phyloP scores from a whole-genome alignment of 2,113 vertebrate genomes.

The Desmodus rotundus region DNA sequence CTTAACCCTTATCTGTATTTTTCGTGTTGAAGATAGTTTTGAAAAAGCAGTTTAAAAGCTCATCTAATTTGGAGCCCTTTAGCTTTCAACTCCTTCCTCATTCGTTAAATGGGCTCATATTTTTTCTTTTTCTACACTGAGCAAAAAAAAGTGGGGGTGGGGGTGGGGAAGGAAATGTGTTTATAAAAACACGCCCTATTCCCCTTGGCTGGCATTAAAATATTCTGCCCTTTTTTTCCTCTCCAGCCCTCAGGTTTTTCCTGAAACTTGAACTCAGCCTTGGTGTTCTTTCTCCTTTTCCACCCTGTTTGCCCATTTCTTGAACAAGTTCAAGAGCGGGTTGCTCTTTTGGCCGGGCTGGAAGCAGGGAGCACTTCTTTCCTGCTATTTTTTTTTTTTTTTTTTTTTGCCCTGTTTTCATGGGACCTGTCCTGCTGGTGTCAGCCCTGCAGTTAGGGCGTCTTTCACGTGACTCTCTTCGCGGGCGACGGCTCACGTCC shows the following conservation, averaged over 20 bases:
- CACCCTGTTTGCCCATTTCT: neutral
- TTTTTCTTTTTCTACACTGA: neutral
- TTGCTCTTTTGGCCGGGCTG: neutral
- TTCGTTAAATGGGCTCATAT: neutral
- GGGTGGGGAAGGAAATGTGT: neutral
- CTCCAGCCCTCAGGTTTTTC: neutral
- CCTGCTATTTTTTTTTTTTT: neutral
- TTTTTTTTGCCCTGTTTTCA: slow-evolving; percentile 2
- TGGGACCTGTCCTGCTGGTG: neutral
- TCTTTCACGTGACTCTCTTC: slow-evolving; percentile 39
- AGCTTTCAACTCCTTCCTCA: neutral
- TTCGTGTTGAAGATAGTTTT: neutral
- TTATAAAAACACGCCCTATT: slow-evolving; percentile 35
- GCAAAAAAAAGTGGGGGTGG: too few species aligned
- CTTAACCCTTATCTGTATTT: neutral
- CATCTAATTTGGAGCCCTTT: neutral
- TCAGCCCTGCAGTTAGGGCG: neutral
- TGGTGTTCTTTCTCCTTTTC: neutral
- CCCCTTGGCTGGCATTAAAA: slow-evolving; percentile 17
- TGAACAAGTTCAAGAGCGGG: neutral
- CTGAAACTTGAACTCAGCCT: neutral
- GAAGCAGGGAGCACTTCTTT: neutral
- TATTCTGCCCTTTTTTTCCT: neutral
- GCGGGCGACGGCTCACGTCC: slow-evolving; percentile 39
- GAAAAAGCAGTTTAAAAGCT: neutral